Base-by-base conservation (phyloP, 2,113 vertebrate genomes). In the Misgurnus anguillicaudatus region DNA sequence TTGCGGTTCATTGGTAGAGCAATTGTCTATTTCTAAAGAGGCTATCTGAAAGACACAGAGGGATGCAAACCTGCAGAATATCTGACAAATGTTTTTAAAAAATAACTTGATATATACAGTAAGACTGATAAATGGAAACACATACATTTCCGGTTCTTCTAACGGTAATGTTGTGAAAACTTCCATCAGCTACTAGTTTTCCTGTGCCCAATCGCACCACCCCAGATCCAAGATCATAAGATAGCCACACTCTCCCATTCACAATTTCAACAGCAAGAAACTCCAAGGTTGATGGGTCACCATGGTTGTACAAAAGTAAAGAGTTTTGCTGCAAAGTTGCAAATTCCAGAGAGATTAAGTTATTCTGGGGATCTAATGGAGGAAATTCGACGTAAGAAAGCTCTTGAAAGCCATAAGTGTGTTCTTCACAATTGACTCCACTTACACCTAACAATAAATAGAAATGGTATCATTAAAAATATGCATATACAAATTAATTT, bases 321-420 rank as follows among this genome's bases (percentile, higher is more conserved):
- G 89, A 89, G 57, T 90, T 86, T 19, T 79, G 88, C 68, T 89
- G 87, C 55, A 91, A 71, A 9, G 92, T 93, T 1, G 93, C 92
- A 83, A 93, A 88, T 79, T 92, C 90, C n/a, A 94, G 64, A 45
- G 86, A 92, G 79, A 93, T 91, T 10, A 91, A 84, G 87, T 93
- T 94, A 80, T 87, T 90, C 65, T 87, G 90, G 45, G 89, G 88
- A 82, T 94, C 90, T 83, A 93, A 75, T 4, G 90, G 83, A 13
- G 92, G 90, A 75, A 92, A 91, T 85, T 93, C 92, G 76, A 93
- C 88, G 48, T 89, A 94, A 51, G 93, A 93, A 58, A 93, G 64
- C 65, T 92, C 92, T 66, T 90, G 86, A 85, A 94, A 94, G n/a
- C 92, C 92, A 71, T 88, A 92, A 69, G 90, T 92, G 45, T 88